These are phyloP conservation scores for Florisuga fusca DNA, from an alignment of 2,797 vertebrate species.

Conservation along the genomic window DNA sequence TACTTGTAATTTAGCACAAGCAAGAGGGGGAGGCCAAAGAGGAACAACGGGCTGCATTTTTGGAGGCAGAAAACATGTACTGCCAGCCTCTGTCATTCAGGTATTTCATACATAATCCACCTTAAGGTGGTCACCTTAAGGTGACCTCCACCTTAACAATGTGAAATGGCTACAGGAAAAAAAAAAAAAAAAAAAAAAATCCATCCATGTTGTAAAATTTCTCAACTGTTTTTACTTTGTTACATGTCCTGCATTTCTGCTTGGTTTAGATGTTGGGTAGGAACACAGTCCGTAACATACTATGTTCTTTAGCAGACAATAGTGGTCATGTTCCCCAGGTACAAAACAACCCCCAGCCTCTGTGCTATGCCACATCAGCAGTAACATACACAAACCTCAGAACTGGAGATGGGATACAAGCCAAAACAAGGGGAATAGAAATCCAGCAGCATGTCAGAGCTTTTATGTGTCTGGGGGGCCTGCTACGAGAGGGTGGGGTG, in stretches of 20 bases:
- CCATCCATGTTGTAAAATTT: background rate
- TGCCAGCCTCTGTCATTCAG: background rate
- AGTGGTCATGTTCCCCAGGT: background rate
- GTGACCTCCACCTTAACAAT: background rate
- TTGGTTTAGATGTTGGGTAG: background rate
- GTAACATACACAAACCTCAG: background rate
- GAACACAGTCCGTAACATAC: background rate
- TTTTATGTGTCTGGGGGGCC: background rate
- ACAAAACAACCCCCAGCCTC: background rate
- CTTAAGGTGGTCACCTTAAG: no score
- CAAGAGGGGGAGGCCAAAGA: background rate
- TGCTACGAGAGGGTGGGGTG: fast-evolving
- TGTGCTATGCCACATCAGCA: background rate
- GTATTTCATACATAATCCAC: background rate
- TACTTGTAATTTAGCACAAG: background rate
- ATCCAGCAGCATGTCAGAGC: background rate
- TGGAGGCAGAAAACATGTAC: background rate
- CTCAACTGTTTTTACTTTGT: background rate
- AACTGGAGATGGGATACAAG: background rate
- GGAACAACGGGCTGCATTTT: background rate
- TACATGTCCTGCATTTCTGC: background rate
- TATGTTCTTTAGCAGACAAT: background rate
- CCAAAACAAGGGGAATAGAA: background rate
- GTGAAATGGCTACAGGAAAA: background rate
- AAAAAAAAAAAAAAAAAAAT: background rate